Percentiles rank a stretch among this genome's conserved stretches.
phyloP scores from a whole-genome alignment of 1,140 invertebrate species.

The Drosophila arawakana region DNA sequence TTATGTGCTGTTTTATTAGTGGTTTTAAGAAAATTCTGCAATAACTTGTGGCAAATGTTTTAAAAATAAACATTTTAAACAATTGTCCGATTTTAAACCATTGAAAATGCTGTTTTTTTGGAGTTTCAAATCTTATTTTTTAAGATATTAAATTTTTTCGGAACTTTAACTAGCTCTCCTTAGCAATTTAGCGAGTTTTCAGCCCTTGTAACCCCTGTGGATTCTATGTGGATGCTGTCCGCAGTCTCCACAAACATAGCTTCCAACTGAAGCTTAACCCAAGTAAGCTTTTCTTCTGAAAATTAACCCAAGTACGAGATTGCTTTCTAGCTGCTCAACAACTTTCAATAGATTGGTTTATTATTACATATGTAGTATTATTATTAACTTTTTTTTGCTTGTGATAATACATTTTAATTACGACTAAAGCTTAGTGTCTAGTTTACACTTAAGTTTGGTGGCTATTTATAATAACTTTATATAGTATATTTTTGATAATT shows the following conservation, averaged over 20 bases:
- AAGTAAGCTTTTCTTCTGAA: background rate
- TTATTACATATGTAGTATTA: slow-evolving; percentile 17
- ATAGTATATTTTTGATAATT: slow-evolving; percentile 63
- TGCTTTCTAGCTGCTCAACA: slow-evolving; percentile 46
- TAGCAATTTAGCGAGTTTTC: too few relatives aligned
- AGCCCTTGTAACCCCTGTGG: too few relatives aligned
- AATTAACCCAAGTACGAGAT: slow-evolving; percentile 9
- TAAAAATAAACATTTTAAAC: too few relatives aligned
- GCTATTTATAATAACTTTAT: slow-evolving; percentile 44
- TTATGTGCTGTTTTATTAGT: background rate
- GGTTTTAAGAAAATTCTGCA: background rate
- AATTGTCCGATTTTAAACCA: too few relatives aligned
- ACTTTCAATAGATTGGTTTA: slow-evolving; percentile 52
- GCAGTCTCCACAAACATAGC: too few relatives aligned
- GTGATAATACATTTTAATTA: slow-evolving; percentile 41
- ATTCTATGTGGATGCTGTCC: background rate
- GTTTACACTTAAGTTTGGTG: slow-evolving; percentile 46
- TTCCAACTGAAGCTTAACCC: background rate
- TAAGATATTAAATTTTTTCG: too few relatives aligned
- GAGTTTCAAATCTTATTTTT: too few relatives aligned
- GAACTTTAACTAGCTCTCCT: too few relatives aligned
- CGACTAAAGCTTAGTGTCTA: slow-evolving; percentile 39
- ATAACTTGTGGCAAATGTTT: too few relatives aligned
- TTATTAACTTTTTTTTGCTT: slow-evolving; percentile 14
- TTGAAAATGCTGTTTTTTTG: too few relatives aligned